These are phyloP conservation scores for Acanthaster planci DNA, from an alignment of 35 echinoderm and acorn worm species.

Conservation along the genomic window DNA sequence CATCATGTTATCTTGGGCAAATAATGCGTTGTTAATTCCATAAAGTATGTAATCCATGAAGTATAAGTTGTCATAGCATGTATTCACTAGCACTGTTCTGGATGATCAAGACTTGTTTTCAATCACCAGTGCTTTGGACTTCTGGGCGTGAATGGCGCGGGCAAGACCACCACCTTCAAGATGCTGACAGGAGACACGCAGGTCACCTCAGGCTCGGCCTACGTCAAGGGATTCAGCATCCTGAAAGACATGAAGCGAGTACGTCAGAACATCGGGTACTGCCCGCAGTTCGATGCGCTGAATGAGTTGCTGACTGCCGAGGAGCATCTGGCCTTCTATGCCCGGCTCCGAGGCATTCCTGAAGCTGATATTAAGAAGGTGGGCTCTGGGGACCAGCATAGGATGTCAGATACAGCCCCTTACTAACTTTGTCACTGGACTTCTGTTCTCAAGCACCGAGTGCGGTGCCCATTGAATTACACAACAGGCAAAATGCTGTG, in stretches of 20 bases:
- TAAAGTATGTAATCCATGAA: too few relatives aligned
- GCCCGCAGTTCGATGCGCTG: conserved; percentile 96
- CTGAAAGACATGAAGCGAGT: conserved; percentile 65
- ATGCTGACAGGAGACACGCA: conserved; percentile 85
- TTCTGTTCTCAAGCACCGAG: too few relatives aligned
- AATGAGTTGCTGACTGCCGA: conserved; percentile 73
- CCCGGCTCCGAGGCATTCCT: conserved; percentile 69
- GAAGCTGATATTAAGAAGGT: conserved; percentile 76
- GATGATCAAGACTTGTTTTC: neutral
- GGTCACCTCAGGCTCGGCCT: conserved; percentile 72
- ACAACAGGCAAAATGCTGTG: too few relatives aligned
- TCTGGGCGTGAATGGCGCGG: conserved; percentile 90
- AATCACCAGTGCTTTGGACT: conserved; percentile 85
- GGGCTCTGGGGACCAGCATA: neutral
- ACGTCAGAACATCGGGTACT: conserved; percentile 89
- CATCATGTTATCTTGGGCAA: too few relatives aligned
- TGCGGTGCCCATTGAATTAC: too few relatives aligned
- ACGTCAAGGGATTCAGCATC: conserved; percentile 79
- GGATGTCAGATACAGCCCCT: too few relatives aligned
- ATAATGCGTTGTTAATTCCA: too few relatives aligned
- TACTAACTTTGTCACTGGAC: too few relatives aligned
- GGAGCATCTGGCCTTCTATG: conserved; percentile 91
- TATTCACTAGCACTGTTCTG: conserved; percentile 55
- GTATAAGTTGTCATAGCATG: too few relatives aligned
- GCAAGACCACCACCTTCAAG: conserved; percentile 92